These are phyloP conservation scores for Sminthurinus aureus DNA, from an alignment of 2,888 invertebrate genomes.

Conservation along the genomic window DNA sequence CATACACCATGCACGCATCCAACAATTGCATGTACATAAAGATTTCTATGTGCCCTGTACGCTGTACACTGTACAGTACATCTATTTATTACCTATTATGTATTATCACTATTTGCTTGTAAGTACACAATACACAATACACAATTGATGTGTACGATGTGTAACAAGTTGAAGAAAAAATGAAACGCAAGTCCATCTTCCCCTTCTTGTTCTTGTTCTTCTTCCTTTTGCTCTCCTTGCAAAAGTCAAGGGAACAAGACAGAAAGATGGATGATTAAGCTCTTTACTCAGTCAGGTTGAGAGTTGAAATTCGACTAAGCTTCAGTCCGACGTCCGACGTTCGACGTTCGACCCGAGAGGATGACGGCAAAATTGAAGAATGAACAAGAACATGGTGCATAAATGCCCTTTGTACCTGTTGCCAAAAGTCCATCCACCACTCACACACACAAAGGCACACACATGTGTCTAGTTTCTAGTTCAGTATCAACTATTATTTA, in stretches of 20 bases:
- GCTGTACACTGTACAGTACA: no score
- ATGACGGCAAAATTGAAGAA: no score
- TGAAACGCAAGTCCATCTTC: not conserved
- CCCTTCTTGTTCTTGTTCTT: not conserved
- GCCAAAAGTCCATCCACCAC: no score
- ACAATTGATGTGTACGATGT: slow-evolving; percentile 3
- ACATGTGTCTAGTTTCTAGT: no score
- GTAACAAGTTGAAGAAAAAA: slow-evolving; percentile 29
- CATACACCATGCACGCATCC: not conserved
- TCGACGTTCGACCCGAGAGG: no score
- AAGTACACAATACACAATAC: not conserved
- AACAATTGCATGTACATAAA: slow-evolving; percentile 6
- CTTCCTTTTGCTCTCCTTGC: not conserved
- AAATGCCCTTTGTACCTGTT: no score
- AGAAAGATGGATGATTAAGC: slow-evolving; percentile 37
- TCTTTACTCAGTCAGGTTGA: slow-evolving; percentile 23
- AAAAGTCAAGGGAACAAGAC: slow-evolving; percentile 6
- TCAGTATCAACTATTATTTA: no score
- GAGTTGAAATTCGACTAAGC: not conserved
- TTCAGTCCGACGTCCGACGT: not conserved
- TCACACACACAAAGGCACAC: no score
- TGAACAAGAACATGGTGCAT: no score
- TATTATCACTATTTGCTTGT: no score
- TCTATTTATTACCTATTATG: no score
- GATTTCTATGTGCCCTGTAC: not conserved